Conservation (phyloP, 2,113 vertebrate species). For the Azemiops feae region DNA sequence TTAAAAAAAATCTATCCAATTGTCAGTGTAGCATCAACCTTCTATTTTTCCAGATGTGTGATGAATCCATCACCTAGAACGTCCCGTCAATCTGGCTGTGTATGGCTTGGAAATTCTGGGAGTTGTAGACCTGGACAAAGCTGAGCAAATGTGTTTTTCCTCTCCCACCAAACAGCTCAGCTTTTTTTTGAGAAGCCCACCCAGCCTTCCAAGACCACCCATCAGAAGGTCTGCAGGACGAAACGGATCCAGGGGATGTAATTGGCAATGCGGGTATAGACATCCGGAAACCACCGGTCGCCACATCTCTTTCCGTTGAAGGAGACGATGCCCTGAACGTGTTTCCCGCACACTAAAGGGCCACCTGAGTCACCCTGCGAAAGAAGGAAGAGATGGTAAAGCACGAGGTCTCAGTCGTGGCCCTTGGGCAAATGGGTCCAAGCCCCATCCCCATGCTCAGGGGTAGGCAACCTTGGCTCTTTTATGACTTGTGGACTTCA, state of each 20-base stretch:
- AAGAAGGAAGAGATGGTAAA: not conserved
- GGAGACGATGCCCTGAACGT: conserved; percentile 62
- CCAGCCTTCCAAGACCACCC: not conserved
- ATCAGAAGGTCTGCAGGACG: not conserved
- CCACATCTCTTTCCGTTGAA: conserved; percentile 71
- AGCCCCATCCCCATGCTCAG: not conserved
- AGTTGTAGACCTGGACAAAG: not conserved
- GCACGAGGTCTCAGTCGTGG: too few species aligned
- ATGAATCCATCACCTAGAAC: not conserved
- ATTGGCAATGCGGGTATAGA: conserved; percentile 69
- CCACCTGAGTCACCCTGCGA: conserved; percentile 72
- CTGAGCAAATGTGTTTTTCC: too few species aligned
- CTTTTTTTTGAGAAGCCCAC: not conserved
- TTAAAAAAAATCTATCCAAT: not conserved
- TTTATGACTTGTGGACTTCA: too few species aligned
- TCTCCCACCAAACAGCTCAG: not conserved
- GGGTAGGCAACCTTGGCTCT: too few species aligned
- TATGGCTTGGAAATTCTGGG: not conserved
- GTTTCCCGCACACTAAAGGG: conserved; percentile 62
- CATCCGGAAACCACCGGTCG: conserved; percentile 60
- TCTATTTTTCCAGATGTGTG: not conserved
- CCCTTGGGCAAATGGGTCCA: not conserved
- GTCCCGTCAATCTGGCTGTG: not conserved
- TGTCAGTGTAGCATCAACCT: not conserved
- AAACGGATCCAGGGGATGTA: conserved; percentile 66